Percentiles rank a stretch among this genome's conserved stretches.
phyloP scores from a whole-genome alignment of 23 tunicate genomes.

The Trididemnum clinides region DNA sequence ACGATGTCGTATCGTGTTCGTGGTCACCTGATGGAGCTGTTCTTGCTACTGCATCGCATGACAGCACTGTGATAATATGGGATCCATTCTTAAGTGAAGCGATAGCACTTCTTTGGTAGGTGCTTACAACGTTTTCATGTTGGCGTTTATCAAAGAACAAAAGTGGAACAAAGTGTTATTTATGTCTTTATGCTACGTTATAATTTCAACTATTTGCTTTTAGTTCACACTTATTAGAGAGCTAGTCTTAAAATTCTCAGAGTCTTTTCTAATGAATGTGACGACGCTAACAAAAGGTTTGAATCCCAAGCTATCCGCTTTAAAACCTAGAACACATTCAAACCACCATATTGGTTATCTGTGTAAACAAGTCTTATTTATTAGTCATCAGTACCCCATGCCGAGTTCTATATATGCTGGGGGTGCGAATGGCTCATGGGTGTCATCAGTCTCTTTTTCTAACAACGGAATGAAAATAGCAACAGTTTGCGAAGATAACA shows the following conservation, averaged over 20 bases:
- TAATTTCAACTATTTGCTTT: too few species aligned
- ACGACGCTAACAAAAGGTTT: too few species aligned
- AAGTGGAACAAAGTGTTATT: too few species aligned
- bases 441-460: slow-evolving; percentile 69
- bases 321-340: neutral
- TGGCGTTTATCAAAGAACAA: too few species aligned
- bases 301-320: neutral
- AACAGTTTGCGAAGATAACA: slow-evolving; percentile 91
- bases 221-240: too few species aligned
- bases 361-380: neutral
- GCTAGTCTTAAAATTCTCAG: too few species aligned
- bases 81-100: slow-evolving; percentile 42
- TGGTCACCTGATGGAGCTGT: slow-evolving; percentile 98
- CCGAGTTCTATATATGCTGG: slow-evolving; percentile 91
- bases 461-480: slow-evolving; percentile 76
- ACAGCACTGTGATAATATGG: slow-evolving; percentile 83
- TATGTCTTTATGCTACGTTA: too few species aligned
- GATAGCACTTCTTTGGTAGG: slow-evolving; percentile 52
- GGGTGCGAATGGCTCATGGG: slow-evolving; percentile 94
- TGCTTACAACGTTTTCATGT: too few species aligned
- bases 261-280: too few species aligned
- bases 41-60: slow-evolving; percentile 90
- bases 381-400: slow-evolving; percentile 77
- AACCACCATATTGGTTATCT: neutral
- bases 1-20: slow-evolving; percentile 81